Conservation (phyloP, 2,113 vertebrate genomes). For the Illadopsis cleaveri region DNA sequence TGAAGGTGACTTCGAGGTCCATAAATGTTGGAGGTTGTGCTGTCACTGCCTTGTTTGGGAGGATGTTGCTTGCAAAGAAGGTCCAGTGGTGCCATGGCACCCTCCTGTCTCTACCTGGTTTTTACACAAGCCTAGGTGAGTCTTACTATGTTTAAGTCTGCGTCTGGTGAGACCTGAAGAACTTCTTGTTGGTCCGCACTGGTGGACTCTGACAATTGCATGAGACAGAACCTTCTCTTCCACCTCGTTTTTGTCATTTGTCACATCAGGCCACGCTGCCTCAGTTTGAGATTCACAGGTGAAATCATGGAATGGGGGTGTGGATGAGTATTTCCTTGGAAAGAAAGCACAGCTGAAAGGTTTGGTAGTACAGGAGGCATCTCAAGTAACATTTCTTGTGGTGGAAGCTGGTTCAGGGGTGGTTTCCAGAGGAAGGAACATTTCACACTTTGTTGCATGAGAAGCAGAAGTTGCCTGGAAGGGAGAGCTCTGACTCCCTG, state of each 20-base stretch:
- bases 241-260: neutral
- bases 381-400: neutral
- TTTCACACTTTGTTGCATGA: neutral
- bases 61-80: neutral
- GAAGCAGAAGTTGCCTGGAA: neutral
- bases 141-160: neutral
- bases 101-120: neutral
- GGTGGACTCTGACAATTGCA: neutral
- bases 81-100: neutral
- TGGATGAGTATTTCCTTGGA: neutral
- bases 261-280: fast-evolving
- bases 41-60: neutral
- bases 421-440: neutral
- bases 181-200: fast-evolving
- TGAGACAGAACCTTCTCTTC: neutral
- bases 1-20: neutral
- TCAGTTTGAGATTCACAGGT: neutral
- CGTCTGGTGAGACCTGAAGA: neutral
- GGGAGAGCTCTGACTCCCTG: fast-evolving
- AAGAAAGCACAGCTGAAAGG: neutral
- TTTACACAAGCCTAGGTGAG: neutral
- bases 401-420: neutral
- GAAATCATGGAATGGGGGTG: neutral
- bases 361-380: neutral
- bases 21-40: neutral